These are phyloP conservation scores for Platycheirus rosarum DNA, from an alignment of 2,888 invertebrate genomes.

Conservation along the genomic window DNA sequence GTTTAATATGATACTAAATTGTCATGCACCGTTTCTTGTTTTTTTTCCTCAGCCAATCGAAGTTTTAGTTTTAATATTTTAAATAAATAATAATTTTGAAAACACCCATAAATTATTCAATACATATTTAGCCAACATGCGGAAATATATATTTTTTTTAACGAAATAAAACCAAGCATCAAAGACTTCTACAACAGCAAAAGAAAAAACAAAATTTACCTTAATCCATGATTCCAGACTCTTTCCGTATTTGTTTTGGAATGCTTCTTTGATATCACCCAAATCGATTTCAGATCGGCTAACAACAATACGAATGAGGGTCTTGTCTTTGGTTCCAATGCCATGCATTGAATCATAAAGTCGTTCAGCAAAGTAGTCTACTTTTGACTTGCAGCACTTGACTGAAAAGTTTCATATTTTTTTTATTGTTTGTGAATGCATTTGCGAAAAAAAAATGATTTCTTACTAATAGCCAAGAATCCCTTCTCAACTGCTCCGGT, in stretches of 20 bases:
- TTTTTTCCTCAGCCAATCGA: constrained; percentile 1
- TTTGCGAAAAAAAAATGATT: too few species aligned
- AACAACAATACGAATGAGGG: constrained; percentile 94
- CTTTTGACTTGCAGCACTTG: constrained; percentile 94
- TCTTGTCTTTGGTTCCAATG: constrained; percentile 93
- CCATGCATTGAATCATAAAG: constrained; percentile 96
- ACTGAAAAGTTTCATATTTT: constrained; percentile 83
- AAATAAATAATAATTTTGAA: not conserved
- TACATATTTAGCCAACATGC: constrained; percentile 40
- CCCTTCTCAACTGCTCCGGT: constrained; percentile 94
- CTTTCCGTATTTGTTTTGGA: constrained; percentile 92
- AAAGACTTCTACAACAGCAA: constrained; percentile 19
- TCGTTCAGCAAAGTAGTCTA: constrained; percentile 95
- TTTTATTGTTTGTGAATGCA: constrained; percentile 6
- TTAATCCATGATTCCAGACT: constrained; percentile 92
- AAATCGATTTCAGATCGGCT: constrained; percentile 96
- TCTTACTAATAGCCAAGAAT: constrained; percentile 92
- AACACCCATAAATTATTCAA: not conserved
- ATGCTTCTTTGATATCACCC: constrained; percentile 95
- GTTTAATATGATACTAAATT: not conserved
- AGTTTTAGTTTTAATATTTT: not conserved
- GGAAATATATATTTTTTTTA: constrained; percentile 38
- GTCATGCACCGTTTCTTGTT: not conserved
- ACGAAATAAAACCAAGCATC: constrained; percentile 61
- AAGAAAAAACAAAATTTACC: constrained; percentile 83